Base-by-base conservation (phyloP, 1,140 invertebrate species). In the Goniozus legneri region DNA sequence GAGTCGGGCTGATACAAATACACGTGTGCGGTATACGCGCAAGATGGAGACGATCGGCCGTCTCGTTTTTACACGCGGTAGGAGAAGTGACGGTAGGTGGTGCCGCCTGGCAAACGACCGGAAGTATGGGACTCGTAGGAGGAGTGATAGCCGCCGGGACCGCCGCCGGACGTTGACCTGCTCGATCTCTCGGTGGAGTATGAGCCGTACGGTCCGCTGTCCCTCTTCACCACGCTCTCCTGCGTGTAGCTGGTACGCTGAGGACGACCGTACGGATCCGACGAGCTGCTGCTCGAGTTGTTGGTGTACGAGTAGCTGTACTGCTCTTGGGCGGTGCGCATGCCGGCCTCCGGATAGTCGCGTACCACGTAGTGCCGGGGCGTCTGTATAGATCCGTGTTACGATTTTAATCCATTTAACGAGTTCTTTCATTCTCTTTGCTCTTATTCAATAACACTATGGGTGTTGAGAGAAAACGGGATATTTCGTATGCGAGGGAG, bases 291-390 rank as follows among this genome's bases (percentile, higher is more conserved):
- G 58, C 75, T 73, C 52, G 74, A 75, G 58, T 69, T 75, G 69
- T 84, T 85, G 70, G 79, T 79, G 79, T 89, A 89, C 56, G 86
- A 87, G 80, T 89, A 91, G 59, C 85, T 89, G 81, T 89, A 90
- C 77, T 86, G 83, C 75, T 87, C 79, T 72, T 87, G 85, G 52
- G 79, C 78, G 41, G 84, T 81, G 71, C 84, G 81, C 56, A 85
- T 77, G 56, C 82, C 80, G 56, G 78, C 67, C 58, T 83, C 80
- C 51, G 86, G 85, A 65, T 84, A 82, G 77, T 89, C 87, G 72
- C 83, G 82, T 65, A 89, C 87, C 73, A 87, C 83, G 79, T 90
- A 89, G 80, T 89, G 86, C 55, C 88, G 82, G 71, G 88, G 88
- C 77, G 84, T 90, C 88, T 91, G 10, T 4, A 60, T 45, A 71